Evolutionary conservation across 2,888 invertebrate species (phyloP).

Genomic region (Zeuzera pyrina): DNA sequence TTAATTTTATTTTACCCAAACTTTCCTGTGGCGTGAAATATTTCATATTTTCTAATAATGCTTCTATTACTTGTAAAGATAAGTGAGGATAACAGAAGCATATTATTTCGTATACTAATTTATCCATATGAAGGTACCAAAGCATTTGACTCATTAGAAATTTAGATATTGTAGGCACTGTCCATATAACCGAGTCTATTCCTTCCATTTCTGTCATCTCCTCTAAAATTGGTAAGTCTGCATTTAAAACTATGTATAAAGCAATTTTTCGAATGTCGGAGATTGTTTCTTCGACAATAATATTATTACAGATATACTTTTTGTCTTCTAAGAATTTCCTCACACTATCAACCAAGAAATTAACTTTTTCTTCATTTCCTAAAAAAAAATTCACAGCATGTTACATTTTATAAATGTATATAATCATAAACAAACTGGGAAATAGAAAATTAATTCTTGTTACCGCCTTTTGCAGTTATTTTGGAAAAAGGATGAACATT

Average conservation of each 20-base stretch:
- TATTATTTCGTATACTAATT: slow-evolving; percentile 45
- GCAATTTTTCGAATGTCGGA: slow-evolving; percentile 37
- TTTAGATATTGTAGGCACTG: slow-evolving; percentile 46
- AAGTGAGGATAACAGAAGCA: slow-evolving; percentile 38
- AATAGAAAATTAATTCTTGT: slow-evolving; percentile 6
- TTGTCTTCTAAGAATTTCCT: slow-evolving; percentile 34
- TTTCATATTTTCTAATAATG: slow-evolving; percentile 44
- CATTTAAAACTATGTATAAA: slow-evolving; percentile 47
- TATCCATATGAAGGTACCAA: slow-evolving; percentile 45
- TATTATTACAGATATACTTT: slow-evolving; percentile 30
- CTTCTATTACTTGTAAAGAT: slow-evolving; percentile 39
- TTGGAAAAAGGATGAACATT: slow-evolving; percentile 40
- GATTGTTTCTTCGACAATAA: slow-evolving; percentile 20
- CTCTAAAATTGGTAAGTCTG: slow-evolving; percentile 40
- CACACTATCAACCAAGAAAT: slow-evolving; percentile 30
- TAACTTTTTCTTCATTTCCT: slow-evolving; percentile 57
- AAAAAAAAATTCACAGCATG: slow-evolving; percentile 17
- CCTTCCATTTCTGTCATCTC: slow-evolving; percentile 41
- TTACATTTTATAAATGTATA: not conserved
- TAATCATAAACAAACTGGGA: not conserved
- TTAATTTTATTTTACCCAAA: slow-evolving; percentile 29
- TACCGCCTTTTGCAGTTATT: slow-evolving; percentile 51
- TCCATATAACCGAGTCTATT: slow-evolving; percentile 44
- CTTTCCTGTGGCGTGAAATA: slow-evolving; percentile 41
- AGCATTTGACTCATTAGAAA: slow-evolving; percentile 54